These are phyloP conservation scores for Smithornis capensis DNA, from an alignment of 2,113 vertebrate genomes.

Conservation along the genomic window DNA sequence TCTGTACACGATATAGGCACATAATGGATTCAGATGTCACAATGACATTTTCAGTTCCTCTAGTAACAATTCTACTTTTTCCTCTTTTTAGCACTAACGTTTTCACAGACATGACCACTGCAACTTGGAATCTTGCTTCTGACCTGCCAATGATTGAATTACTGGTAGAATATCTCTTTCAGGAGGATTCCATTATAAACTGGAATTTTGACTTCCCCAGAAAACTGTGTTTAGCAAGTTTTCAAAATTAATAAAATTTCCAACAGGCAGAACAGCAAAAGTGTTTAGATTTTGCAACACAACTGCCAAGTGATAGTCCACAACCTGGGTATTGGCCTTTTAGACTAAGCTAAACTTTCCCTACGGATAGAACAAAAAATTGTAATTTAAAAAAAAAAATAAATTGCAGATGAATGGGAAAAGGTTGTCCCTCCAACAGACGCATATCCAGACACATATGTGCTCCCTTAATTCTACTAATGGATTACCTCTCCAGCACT, in stretches of 20 bases:
- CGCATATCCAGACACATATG: not conserved
- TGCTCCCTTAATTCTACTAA: not conserved
- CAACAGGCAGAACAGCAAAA: not conserved
- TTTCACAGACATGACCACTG: not conserved
- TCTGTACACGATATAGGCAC: not conserved
- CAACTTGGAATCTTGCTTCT: not conserved
- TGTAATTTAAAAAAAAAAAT: not conserved
- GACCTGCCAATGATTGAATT: not conserved
- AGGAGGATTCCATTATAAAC: not conserved
- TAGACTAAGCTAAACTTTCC: not conserved
- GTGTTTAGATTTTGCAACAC: not conserved
- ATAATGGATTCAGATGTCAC: not conserved
- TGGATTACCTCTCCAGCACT: constrained; percentile 87
- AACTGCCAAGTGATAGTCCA: not conserved
- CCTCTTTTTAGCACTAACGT: not conserved
- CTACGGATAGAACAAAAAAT: not conserved
- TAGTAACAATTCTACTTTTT: not conserved
- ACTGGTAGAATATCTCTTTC: not conserved
- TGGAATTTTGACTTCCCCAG: not conserved
- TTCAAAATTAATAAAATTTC: not conserved
- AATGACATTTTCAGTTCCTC: not conserved
- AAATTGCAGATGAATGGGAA: not conserved
- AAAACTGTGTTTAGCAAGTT: not conserved
- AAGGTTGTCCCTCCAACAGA: not conserved
- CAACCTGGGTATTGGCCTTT: not conserved